phyloP scores from a whole-genome alignment of 2,797 vertebrate species.

The Sebastes kiyomatsui region DNA sequence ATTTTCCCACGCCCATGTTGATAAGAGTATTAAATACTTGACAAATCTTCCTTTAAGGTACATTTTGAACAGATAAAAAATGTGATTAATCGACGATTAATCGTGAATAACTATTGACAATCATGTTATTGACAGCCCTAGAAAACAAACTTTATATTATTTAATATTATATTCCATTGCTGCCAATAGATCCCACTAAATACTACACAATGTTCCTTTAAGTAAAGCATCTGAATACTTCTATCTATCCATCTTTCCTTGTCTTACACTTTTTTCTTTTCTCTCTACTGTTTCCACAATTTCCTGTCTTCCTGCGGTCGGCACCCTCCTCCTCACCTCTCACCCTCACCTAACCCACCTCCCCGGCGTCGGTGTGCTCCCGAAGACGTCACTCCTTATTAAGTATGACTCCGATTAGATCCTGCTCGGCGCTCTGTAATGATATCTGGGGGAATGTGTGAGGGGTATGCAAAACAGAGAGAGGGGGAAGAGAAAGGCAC shows the following conservation, averaged over 20 bases:
- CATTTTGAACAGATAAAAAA: too few relatives aligned
- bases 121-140: too few relatives aligned
- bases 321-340: background rate
- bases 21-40: too few relatives aligned
- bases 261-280: background rate
- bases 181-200: background rate
- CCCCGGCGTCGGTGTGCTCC: background rate
- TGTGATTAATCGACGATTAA: too few relatives aligned
- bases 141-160: too few relatives aligned
- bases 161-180: too few relatives aligned
- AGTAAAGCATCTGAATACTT: background rate
- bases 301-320: background rate
- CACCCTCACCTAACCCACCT: background rate
- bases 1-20: too few relatives aligned
- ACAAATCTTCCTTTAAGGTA: too few relatives aligned
- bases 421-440: background rate
- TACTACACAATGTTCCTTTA: background rate
- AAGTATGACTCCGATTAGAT: slow-evolving; percentile 10
- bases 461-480: slow-evolving; percentile 9
- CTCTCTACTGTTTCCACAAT: background rate
- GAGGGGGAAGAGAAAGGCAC: background rate
- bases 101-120: too few relatives aligned
- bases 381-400: slow-evolving; percentile 11
- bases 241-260: background rate
- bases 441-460: background rate